A percentile compares a stretch with the other conserved stretches of the same genome.
Evolutionary conservation across 2,888 invertebrate genomes (phyloP).

Genomic region (Leptogaster cylindrica): DNA sequence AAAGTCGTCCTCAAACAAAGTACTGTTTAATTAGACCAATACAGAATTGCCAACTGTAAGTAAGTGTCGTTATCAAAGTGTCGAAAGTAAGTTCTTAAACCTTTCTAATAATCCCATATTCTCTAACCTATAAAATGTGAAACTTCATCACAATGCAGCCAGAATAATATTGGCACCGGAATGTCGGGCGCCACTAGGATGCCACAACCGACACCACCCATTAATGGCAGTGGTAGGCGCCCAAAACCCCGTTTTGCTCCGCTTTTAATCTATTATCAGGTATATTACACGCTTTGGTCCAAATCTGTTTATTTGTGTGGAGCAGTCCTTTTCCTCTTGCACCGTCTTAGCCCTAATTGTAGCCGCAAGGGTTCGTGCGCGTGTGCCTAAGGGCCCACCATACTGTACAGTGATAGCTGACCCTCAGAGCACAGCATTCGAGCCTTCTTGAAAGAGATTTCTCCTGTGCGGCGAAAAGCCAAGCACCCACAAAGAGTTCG

Average conservation of each 20-base stretch:
- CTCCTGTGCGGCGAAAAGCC: background rate
- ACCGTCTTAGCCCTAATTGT: slow-evolving; percentile 8
- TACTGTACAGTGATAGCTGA: background rate
- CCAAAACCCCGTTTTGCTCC: background rate
- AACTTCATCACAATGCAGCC: slow-evolving; percentile 14
- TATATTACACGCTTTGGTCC: slow-evolving; percentile 35
- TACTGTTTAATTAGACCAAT: too few relatives aligned
- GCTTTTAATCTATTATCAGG: slow-evolving; percentile 29
- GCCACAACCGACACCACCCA: slow-evolving; percentile 28
- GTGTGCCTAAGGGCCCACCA: slow-evolving; percentile 17
- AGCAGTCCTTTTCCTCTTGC: slow-evolving; percentile 11
- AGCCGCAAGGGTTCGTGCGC: slow-evolving; percentile 17
- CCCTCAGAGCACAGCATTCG: background rate
- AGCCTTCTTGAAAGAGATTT: background rate
- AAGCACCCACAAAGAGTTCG: too few relatives aligned
- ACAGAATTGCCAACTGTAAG: too few relatives aligned
- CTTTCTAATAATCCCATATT: slow-evolving; percentile 25
- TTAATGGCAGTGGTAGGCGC: background rate
- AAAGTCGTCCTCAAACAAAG: slow-evolving; percentile 1
- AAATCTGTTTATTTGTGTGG: slow-evolving; percentile 25
- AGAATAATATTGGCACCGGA: slow-evolving; percentile 35
- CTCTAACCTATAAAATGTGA: slow-evolving; percentile 39
- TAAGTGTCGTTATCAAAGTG: too few relatives aligned
- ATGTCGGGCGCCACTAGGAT: slow-evolving; percentile 38
- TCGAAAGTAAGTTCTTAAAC: too few relatives aligned